Evolutionary conservation across 1,140 invertebrate genomes (phyloP).

Genomic region (Harlomillsia oculata): DNA sequence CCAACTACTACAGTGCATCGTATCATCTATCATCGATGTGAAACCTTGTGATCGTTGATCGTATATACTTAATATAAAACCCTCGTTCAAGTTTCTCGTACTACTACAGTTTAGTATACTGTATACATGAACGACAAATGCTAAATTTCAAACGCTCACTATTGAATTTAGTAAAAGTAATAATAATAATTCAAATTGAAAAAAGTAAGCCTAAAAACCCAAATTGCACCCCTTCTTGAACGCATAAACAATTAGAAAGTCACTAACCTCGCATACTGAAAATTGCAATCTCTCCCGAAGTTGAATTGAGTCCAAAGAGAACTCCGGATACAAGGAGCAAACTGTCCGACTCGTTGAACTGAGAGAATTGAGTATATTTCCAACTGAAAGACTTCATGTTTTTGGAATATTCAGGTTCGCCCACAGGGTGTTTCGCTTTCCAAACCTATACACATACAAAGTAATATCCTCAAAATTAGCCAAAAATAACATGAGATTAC

Average conservation of each 20-base stretch:
- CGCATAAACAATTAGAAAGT: slow-evolving; percentile 14
- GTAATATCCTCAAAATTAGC: slow-evolving; percentile 3
- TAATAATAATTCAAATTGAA: not conserved
- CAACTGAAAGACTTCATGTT: slow-evolving; percentile 77
- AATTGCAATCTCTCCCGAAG: slow-evolving; percentile 78
- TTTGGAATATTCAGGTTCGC: slow-evolving; percentile 56
- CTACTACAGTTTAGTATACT: no score
- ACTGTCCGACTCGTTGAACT: slow-evolving; percentile 76
- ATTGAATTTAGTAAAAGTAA: no score
- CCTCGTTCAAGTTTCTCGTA: no score
- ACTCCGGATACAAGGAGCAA: slow-evolving; percentile 75
- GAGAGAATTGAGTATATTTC: slow-evolving; percentile 83
- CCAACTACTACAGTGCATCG: no score
- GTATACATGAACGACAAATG: no score
- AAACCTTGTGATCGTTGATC: no score
- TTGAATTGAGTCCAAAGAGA: slow-evolving; percentile 65
- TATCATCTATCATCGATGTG: no score
- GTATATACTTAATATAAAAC: no score
- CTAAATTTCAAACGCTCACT: no score
- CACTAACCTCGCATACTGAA: slow-evolving; percentile 60
- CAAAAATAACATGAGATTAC: not conserved
- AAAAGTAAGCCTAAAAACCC: not conserved
- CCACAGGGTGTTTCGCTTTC: slow-evolving; percentile 60
- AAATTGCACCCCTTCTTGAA: no score
- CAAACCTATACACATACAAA: slow-evolving; percentile 53